Conservation (phyloP, 2,797 vertebrate species). For the Ceryle rudis region DNA sequence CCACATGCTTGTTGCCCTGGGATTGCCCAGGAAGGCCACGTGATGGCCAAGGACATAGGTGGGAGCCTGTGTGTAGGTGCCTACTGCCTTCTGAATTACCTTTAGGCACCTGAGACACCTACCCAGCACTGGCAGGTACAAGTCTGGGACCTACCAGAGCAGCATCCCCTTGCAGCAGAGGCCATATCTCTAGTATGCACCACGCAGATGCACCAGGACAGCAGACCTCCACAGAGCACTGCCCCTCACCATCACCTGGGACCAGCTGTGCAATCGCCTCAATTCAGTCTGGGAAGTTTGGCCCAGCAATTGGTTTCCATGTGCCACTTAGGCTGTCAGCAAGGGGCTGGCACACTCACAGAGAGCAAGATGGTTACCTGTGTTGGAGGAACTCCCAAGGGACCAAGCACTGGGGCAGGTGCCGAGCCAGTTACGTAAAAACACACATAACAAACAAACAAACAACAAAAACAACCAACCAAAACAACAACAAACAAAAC, state of each 20-base stretch:
- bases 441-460: neutral
- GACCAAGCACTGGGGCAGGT: fast-evolving
- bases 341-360: neutral
- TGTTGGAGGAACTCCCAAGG: neutral
- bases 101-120: neutral
- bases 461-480: no score
- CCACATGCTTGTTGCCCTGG: neutral
- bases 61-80: neutral
- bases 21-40: fast-evolving
- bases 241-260: neutral
- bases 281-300: neutral
- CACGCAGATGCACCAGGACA: fast-evolving
- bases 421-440: fast-evolving
- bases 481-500: no score
- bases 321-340: neutral
- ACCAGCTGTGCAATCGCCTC: neutral
- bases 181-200: neutral
- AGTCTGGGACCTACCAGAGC: neutral
- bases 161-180: neutral
- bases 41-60: fast-evolving
- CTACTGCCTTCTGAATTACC: neutral
- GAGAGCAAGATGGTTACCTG: neutral
- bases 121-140: neutral
- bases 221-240: neutral
- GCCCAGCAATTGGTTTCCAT: neutral